These are phyloP conservation scores for Florisuga fusca DNA, from an alignment of 2,797 vertebrate genomes.

Conservation along the genomic window DNA sequence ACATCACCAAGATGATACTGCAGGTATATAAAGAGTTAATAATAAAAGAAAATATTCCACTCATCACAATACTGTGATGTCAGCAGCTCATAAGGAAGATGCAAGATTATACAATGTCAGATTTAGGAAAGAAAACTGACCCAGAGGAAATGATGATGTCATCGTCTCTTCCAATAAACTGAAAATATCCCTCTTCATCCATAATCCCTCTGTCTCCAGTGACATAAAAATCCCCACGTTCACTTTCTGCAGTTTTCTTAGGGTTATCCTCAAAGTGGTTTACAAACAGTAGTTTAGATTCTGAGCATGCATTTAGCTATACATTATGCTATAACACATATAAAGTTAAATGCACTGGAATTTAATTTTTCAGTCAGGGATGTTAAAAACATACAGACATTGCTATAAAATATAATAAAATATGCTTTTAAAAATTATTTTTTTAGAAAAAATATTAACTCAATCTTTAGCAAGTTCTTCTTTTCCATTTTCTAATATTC, in stretches of 20 bases:
- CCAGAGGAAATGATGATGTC: constrained; percentile 87
- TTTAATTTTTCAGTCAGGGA: not conserved
- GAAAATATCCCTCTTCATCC: constrained; percentile 85
- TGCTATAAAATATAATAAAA: not conserved
- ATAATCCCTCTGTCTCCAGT: constrained; percentile 81
- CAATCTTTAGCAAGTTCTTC: not conserved
- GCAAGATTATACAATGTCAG: not conserved
- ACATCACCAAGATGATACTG: not conserved
- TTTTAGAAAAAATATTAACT: not conserved
- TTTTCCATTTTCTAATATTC: not conserved
- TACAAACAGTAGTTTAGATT: constrained; percentile 16
- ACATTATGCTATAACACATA: not conserved
- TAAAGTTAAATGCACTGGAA: not conserved
- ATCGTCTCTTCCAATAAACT: constrained; percentile 82
- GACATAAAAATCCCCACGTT: constrained; percentile 84
- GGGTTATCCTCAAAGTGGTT: constrained; percentile 77
- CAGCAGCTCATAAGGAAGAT: not conserved
- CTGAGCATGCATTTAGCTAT: not conserved
- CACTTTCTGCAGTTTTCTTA: constrained; percentile 76
- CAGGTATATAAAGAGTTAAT: not conserved
- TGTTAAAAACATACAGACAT: not conserved
- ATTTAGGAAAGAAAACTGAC: constrained; percentile 64
- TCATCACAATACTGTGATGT: not conserved
- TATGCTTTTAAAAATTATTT: not conserved
- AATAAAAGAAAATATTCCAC: not conserved